These are phyloP conservation scores for Apodemia mormo DNA, from an alignment of 2,888 invertebrate species.

Conservation along the genomic window DNA sequence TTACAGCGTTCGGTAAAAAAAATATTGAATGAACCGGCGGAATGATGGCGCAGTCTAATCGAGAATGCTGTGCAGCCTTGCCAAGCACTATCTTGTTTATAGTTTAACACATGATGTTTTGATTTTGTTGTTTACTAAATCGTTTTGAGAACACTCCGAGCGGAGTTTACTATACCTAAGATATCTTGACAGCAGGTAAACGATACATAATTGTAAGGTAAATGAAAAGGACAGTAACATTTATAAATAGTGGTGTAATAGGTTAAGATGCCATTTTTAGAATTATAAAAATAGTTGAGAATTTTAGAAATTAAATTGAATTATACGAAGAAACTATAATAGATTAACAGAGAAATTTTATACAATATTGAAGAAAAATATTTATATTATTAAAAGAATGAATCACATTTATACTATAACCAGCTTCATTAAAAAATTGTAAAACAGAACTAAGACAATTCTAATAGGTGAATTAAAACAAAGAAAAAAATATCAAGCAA, in stretches of 20 bases:
- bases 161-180: conserved; percentile 20
- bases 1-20: conserved; percentile 77
- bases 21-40: conserved; percentile 79
- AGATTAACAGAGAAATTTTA: no score
- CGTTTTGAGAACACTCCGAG: conserved; percentile 30
- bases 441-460: no score
- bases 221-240: neutral
- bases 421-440: no score
- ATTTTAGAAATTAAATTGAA: no score
- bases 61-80: conserved; percentile 66
- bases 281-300: no score
- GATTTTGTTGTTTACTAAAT: conserved; percentile 53
- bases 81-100: conserved; percentile 72
- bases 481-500: no score
- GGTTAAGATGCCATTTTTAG: no score
- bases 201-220: neutral
- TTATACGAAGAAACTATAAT: no score
- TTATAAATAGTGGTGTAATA: neutral
- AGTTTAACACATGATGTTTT: conserved; percentile 62
- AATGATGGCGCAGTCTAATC: conserved; percentile 75
- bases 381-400: no score
- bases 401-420: no score
- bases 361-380: no score
- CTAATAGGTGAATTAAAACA: no score
- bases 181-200: conserved; percentile 11